Evolutionary conservation across 2,113 vertebrate genomes (phyloP).

Genomic region (Mesitornis unicolor): DNA sequence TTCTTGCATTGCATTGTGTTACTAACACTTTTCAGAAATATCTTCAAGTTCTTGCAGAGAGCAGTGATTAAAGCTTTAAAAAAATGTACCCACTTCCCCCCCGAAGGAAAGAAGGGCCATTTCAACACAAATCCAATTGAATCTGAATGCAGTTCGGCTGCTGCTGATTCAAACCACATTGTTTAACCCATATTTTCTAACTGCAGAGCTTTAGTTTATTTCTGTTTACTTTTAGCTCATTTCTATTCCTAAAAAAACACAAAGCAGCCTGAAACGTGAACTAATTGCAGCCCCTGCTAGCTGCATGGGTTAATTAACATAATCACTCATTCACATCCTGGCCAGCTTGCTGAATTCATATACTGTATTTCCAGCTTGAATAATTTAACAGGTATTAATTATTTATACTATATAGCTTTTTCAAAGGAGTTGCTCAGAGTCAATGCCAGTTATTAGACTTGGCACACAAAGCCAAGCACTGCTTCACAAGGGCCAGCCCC

Average conservation of each 20-base stretch:
- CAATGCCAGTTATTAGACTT: neutral
- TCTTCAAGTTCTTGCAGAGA: neutral
- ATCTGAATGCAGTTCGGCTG: neutral
- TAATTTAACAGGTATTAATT: slow-evolving; percentile 54
- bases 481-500: neutral
- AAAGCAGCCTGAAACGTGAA: neutral
- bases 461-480: neutral
- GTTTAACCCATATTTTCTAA: neutral
- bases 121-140: neutral
- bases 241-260: neutral
- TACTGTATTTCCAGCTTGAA: slow-evolving; percentile 31
- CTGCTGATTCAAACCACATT: neutral
- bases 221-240: neutral
- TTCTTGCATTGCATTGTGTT: neutral
- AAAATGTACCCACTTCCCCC: neutral
- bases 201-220: neutral
- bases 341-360: slow-evolving; percentile 31
- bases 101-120: neutral
- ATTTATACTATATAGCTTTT: slow-evolving; percentile 25
- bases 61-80: neutral
- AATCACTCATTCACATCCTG: neutral
- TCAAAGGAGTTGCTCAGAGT: neutral
- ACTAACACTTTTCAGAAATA: neutral
- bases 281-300: neutral
- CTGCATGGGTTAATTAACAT: slow-evolving; percentile 44